These are phyloP conservation scores for Australoheros facetus DNA, from an alignment of 2,797 vertebrate species.

Conservation along the genomic window DNA sequence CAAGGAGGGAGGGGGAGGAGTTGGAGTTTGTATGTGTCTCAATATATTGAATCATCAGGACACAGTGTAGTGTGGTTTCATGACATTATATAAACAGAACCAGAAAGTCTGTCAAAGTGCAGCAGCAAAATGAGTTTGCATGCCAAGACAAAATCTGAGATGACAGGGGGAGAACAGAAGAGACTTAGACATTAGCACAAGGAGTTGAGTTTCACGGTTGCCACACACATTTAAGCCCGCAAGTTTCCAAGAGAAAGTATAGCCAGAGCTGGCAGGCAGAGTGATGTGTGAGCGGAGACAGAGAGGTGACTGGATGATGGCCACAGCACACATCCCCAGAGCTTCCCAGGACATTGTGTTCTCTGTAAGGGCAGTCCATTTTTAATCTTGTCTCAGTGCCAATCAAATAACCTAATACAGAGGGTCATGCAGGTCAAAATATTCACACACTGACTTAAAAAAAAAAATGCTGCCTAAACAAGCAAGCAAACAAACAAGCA, in stretches of 20 bases:
- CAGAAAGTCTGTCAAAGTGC: conserved; percentile 21
- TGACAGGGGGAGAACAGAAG: conserved; percentile 39
- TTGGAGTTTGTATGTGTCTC: background rate
- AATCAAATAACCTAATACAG: conserved; percentile 46
- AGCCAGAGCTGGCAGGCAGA: conserved; percentile 49
- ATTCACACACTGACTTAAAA: background rate
- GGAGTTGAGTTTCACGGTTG: conserved; percentile 66
- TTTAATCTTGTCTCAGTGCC: conserved; percentile 62
- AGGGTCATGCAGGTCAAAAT: conserved; percentile 29
- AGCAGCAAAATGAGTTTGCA: conserved; percentile 30
- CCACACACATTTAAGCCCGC: conserved; percentile 57
- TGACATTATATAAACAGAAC: conserved; percentile 25
- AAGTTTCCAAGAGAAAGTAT: conserved; percentile 64
- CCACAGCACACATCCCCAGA: conserved; percentile 48
- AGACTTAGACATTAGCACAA: conserved; percentile 43
- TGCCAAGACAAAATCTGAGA: conserved; percentile 50
- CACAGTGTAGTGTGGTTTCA: background rate
- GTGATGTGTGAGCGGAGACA: conserved; percentile 44
- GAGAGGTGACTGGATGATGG: conserved; percentile 65
- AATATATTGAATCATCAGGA: conserved; percentile 1
- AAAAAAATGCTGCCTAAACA: background rate
- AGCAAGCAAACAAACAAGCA: background rate
- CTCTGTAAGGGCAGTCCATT: conserved; percentile 54
- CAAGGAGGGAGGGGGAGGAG: background rate
- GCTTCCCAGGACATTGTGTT: conserved; percentile 80